Evolutionary conservation across 2,113 vertebrate species (phyloP).

Genomic region (Tragelaphus strepsiceros): DNA sequence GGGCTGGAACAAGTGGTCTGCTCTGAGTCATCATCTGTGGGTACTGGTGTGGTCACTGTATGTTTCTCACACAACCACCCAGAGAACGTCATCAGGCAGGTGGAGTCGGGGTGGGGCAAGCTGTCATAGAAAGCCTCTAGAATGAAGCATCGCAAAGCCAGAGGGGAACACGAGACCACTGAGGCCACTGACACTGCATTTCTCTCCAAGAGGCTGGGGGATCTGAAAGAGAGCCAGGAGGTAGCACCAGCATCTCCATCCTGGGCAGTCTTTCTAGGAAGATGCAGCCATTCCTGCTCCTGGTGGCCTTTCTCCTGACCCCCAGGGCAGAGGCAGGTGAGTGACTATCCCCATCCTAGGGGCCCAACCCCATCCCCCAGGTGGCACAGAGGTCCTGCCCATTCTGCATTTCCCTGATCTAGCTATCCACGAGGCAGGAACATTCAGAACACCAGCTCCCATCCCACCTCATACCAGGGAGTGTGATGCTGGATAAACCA

Average conservation of each 20-base stretch:
- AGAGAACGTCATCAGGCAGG: not conserved
- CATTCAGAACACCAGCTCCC: not conserved
- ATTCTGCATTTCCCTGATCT: not conserved
- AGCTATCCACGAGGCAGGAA: not conserved
- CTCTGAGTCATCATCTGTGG: conserved; percentile 34
- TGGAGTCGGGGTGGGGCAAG: not conserved
- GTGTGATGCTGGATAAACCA: not conserved
- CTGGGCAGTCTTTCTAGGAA: not conserved
- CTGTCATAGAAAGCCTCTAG: not conserved
- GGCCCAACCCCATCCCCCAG: not conserved
- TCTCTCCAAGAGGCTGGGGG: not conserved
- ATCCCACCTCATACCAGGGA: not conserved
- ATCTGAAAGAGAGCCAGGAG: not conserved
- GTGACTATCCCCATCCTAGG: not conserved
- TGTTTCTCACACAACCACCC: not conserved
- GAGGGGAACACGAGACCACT: not conserved
- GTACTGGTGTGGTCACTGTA: not conserved
- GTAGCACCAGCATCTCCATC: not conserved
- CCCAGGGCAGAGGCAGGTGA: conserved; percentile 16
- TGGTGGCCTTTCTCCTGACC: not conserved
- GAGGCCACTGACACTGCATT: not conserved
- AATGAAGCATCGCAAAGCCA: not conserved
- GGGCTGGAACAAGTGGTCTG: not conserved
- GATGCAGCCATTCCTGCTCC: conserved; percentile 25
- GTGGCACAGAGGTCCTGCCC: no score